phyloP scores from a whole-genome alignment of 2,888 invertebrate species.

The Idaea straminata region DNA sequence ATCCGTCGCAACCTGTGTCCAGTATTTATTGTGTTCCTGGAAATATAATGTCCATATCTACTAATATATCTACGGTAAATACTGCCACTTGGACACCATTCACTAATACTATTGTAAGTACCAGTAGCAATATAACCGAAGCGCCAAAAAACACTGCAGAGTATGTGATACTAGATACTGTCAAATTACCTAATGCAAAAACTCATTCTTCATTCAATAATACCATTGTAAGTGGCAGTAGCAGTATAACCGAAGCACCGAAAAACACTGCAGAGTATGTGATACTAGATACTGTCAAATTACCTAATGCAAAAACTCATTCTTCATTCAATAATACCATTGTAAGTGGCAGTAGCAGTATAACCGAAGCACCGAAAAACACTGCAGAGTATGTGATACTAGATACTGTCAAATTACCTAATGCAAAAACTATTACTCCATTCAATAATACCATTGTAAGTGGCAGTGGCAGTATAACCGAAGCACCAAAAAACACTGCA shows the following conservation, averaged over 20 bases:
- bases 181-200: conserved; percentile 58
- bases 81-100: background rate
- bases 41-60: conserved; percentile 5
- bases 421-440: conserved; percentile 56
- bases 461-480: background rate
- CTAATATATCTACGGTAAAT: background rate
- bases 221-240: background rate
- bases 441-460: conserved; percentile 25
- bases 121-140: background rate
- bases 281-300: conserved; percentile 51
- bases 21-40: conserved; percentile 5
- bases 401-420: conserved; percentile 58
- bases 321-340: conserved; percentile 44
- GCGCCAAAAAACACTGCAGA: conserved; percentile 18
- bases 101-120: background rate
- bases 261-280: conserved; percentile 31
- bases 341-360: background rate
- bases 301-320: conserved; percentile 58
- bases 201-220: conserved; percentile 52
- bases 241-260: background rate
- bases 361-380: background rate
- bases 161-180: conserved; percentile 49
- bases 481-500: background rate
- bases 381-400: conserved; percentile 40
- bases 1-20: background rate